A percentile compares a stretch with the other conserved stretches of the same genome.
phyloP scores from a whole-genome alignment of 2,888 invertebrate genomes.

The Ichneumoninae sp. region DNA sequence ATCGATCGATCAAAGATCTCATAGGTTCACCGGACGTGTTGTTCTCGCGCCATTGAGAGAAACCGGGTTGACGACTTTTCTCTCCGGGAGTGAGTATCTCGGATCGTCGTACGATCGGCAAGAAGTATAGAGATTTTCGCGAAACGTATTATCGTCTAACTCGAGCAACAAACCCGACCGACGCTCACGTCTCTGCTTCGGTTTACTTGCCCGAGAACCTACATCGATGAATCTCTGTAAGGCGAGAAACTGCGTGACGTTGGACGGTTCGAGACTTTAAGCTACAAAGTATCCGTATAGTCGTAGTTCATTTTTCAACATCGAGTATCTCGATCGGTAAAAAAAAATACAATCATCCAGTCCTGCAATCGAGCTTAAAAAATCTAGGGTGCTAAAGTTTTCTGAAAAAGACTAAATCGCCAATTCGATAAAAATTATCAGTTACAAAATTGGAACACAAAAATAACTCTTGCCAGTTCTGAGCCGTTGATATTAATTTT shows the following conservation, averaged over 20 bases:
- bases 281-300: background rate
- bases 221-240: slow-evolving; percentile 43
- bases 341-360: background rate
- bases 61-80: slow-evolving; percentile 68
- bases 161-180: slow-evolving; percentile 45
- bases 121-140: slow-evolving; percentile 46
- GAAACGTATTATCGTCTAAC: slow-evolving; percentile 38
- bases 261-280: background rate
- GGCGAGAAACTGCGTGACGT: slow-evolving; percentile 50
- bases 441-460: background rate
- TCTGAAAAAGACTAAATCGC: background rate
- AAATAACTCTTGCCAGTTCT: background rate
- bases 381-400: background rate
- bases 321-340: background rate
- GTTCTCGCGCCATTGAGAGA: slow-evolving; percentile 62
- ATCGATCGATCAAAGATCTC: slow-evolving; percentile 63
- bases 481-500: background rate
- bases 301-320: background rate
- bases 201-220: slow-evolving; percentile 47
- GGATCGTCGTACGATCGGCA: slow-evolving; percentile 17
- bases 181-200: slow-evolving; percentile 53
- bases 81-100: slow-evolving; percentile 40
- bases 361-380: background rate
- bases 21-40: slow-evolving; percentile 47
- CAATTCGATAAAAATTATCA: background rate